Percentiles rank a stretch among this genome's conserved stretches.
phyloP scores from a whole-genome alignment of 2,113 vertebrate genomes.

The Trematomus loennbergii region DNA sequence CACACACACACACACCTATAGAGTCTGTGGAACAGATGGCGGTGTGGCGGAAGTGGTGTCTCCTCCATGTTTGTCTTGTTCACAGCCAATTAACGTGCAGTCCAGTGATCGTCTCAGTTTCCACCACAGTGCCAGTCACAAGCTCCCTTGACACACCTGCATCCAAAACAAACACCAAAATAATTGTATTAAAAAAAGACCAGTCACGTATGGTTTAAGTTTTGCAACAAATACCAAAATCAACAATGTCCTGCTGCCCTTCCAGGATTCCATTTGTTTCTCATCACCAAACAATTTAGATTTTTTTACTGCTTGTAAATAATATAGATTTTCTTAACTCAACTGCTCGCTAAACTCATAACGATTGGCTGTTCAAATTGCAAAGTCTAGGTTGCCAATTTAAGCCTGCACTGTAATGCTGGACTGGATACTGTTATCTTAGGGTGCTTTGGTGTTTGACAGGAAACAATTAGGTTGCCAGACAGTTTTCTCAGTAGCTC shows the following conservation, averaged over 20 bases:
- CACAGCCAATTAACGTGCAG: slow-evolving; percentile 72
- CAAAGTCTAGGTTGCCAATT: slow-evolving; percentile 1
- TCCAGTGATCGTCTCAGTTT: slow-evolving; percentile 50
- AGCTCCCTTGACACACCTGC: slow-evolving; percentile 43
- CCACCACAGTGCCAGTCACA: slow-evolving; percentile 50
- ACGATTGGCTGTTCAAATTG: background rate
- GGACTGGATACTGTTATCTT: slow-evolving; percentile 6
- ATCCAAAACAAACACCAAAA: slow-evolving; percentile 47
- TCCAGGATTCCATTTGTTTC: background rate
- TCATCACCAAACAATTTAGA: background rate
- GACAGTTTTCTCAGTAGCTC: background rate
- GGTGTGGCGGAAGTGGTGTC: slow-evolving; percentile 69
- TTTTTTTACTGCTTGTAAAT: background rate
- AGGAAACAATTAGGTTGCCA: slow-evolving; percentile 3
- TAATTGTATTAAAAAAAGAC: background rate
- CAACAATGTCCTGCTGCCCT: slow-evolving; percentile 3
- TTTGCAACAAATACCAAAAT: no score
- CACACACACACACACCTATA: slow-evolving; percentile 46
- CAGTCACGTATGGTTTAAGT: no score
- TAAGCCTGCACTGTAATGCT: background rate
- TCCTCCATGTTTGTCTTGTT: slow-evolving; percentile 84
- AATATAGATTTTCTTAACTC: background rate
- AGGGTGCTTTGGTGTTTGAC: background rate
- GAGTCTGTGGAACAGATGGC: slow-evolving; percentile 82
- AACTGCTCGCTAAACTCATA: background rate